Percentiles rank a stretch among this genome's conserved stretches.
These are phyloP conservation scores for Hymenochirus boettgeri DNA, from an alignment of 2,113 vertebrate genomes.

Conservation along the genomic window DNA sequence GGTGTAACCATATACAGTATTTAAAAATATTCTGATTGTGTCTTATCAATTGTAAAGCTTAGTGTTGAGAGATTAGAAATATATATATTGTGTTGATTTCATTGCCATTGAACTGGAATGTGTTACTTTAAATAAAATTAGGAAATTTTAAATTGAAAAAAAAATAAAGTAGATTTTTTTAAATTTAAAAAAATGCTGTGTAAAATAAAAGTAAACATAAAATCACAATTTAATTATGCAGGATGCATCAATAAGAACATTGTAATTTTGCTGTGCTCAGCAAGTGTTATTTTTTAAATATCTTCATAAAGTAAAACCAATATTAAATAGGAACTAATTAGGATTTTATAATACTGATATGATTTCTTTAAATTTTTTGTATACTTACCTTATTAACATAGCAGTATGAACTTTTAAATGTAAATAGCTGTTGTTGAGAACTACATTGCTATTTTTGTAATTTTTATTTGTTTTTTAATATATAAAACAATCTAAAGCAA, in stretches of 20 bases:
- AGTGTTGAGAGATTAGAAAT: too few species aligned
- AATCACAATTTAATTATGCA: slow-evolving; percentile 22
- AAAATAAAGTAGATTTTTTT: slow-evolving; percentile 7
- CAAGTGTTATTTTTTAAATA: slow-evolving; percentile 6
- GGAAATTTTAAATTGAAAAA: slow-evolving; percentile 13
- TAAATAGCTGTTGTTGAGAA: too few species aligned
- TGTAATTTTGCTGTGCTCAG: slow-evolving; percentile 14
- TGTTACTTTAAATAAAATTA: neutral
- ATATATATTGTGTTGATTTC: too few species aligned
- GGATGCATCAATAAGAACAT: neutral
- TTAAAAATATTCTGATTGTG: too few species aligned
- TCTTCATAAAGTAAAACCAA: slow-evolving; percentile 26
- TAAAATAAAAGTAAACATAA: slow-evolving; percentile 18
- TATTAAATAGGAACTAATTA: slow-evolving; percentile 22
- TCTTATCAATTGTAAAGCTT: too few species aligned
- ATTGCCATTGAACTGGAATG: too few species aligned
- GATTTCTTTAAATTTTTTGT: neutral
- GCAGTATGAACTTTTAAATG: too few species aligned
- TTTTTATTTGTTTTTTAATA: too few species aligned
- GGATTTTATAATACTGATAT: slow-evolving; percentile 34
- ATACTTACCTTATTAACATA: too few species aligned
- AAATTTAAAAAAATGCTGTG: slow-evolving; percentile 11
- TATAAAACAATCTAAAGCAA: too few species aligned
- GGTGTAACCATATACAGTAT: too few species aligned
- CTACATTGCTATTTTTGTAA: too few species aligned